Base-by-base conservation (phyloP, 2,888 invertebrate species). In the Leptopterna dolabrata region DNA sequence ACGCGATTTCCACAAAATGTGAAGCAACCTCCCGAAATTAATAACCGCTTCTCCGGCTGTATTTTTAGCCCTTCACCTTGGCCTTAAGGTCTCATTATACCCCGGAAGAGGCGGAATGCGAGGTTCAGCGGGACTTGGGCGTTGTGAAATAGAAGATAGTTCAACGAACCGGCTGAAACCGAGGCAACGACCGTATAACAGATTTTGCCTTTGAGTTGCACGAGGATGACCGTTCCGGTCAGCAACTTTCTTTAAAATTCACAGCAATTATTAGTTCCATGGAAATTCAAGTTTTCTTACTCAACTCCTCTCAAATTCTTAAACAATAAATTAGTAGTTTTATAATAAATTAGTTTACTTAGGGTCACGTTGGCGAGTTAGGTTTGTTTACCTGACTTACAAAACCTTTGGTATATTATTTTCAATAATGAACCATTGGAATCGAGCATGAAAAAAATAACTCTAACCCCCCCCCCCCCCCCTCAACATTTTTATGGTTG, bases 171-270 rank as follows among this genome's bases (percentile, higher is more conserved):
- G 78, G 24, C 45, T 24, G 73, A 41, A 73, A 24, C 19, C 78
- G 45, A 78, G 78, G 27, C 78, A 78, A 45, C 45, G 78, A 78
- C 78, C 78, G 78, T 27, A 78, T 45, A 78, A 45, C 73, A n/a
- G 73, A 73, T 78, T 78, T 78, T 78, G 45, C 78, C 78, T 41
- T 45, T 45, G 43, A 45, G 78, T n/a, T 45, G 78, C 78, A 78
- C 78, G 45, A 78, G 78, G 78, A 78, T 78, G 78, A 78, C 78
- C 78, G 24, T 78, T 78, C 78, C 78, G 78, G 78, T 78, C 78
- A 78, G 11, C 45, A 78, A 24, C 63, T 24, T 7, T 24, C 19
- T 63, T 24, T 24, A 19, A 63, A 51, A 51, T 51, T 51, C 7
- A 36, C n/a, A n/a, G n/a, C n/a, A n/a, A n/a, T n/a, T n/a, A n/a